Percentiles rank a stretch among this genome's conserved stretches.
Conservation (phyloP, 2,888 invertebrate genomes). For the Antheraea yamamai region DNA sequence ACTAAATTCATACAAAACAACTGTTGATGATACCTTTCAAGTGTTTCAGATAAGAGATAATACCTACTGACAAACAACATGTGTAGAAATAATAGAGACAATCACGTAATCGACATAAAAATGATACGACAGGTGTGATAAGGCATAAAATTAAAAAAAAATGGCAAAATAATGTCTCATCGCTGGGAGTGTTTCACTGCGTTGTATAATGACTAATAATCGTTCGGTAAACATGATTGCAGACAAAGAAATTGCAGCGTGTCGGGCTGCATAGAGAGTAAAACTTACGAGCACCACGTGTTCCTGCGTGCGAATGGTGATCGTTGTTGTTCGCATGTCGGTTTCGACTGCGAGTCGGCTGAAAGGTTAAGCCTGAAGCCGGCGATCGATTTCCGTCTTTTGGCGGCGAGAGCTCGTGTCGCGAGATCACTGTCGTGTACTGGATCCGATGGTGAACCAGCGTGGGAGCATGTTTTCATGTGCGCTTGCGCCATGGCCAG, state of each 20-base stretch:
- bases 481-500: slow-evolving; percentile 79
- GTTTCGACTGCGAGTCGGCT: slow-evolving; percentile 57
- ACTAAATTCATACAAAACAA: slow-evolving; percentile 20
- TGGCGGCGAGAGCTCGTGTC: slow-evolving; percentile 72
- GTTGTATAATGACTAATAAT: slow-evolving; percentile 15
- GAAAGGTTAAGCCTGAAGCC: slow-evolving; percentile 68
- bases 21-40: slow-evolving; percentile 30
- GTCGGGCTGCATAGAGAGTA: background rate
- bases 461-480: slow-evolving; percentile 69
- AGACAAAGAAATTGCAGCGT: slow-evolving; percentile 16
- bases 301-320: slow-evolving; percentile 69
- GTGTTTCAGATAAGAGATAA: slow-evolving; percentile 36
- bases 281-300: slow-evolving; percentile 81
- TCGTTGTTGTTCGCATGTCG: slow-evolving; percentile 56
- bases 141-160: slow-evolving; percentile 46
- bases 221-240: slow-evolving; percentile 7
- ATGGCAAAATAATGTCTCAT: slow-evolving; percentile 35
- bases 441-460: slow-evolving; percentile 57
- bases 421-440: slow-evolving; percentile 66
- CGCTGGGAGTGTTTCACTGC: slow-evolving; percentile 12
- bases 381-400: slow-evolving; percentile 75
- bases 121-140: slow-evolving; percentile 52
- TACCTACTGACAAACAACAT: slow-evolving; percentile 33
- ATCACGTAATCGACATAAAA: slow-evolving; percentile 44
- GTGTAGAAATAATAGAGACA: slow-evolving; percentile 41